phyloP scores from a whole-genome alignment of 2,797 vertebrate species.

The Ciconia nigra region DNA sequence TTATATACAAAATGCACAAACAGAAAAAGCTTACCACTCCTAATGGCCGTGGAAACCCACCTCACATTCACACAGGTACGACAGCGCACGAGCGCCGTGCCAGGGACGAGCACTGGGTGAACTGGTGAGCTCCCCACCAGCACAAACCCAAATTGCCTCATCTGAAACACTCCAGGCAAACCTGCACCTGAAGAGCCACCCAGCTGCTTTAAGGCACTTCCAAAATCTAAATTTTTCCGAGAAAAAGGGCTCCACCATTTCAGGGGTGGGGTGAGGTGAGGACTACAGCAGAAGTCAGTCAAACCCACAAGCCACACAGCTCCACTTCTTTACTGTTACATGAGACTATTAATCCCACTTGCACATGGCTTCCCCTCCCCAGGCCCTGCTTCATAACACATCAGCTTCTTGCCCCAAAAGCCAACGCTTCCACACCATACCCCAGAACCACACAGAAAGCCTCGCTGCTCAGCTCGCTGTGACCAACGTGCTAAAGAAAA shows the following conservation, averaged over 20 bases:
- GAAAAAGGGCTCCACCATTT: background rate
- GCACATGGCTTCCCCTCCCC: background rate
- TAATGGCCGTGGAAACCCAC: fast-evolving
- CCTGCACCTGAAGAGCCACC: background rate
- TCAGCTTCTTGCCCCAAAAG: background rate
- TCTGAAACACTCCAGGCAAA: fast-evolving
- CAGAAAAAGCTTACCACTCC: too few species aligned
- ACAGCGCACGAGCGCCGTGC: fast-evolving
- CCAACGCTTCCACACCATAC: fast-evolving
- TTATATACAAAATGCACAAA: background rate
- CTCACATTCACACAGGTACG: fast-evolving
- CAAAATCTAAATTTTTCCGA: background rate
- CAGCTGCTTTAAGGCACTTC: background rate
- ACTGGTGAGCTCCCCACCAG: fast-evolving
- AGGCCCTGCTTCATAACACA: background rate
- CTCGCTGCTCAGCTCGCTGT: background rate
- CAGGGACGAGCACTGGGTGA: too few species aligned
- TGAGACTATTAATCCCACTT: background rate
- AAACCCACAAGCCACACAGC: background rate
- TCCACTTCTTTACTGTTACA: background rate
- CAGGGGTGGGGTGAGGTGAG: background rate
- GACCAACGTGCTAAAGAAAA: fast-evolving
- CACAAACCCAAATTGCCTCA: background rate
- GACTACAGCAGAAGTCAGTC: background rate
- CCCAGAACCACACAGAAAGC: background rate